A percentile compares a stretch with the other conserved stretches of the same genome.
Conservation (phyloP, 2,113 vertebrate species). For the Madoqua kirkii region DNA sequence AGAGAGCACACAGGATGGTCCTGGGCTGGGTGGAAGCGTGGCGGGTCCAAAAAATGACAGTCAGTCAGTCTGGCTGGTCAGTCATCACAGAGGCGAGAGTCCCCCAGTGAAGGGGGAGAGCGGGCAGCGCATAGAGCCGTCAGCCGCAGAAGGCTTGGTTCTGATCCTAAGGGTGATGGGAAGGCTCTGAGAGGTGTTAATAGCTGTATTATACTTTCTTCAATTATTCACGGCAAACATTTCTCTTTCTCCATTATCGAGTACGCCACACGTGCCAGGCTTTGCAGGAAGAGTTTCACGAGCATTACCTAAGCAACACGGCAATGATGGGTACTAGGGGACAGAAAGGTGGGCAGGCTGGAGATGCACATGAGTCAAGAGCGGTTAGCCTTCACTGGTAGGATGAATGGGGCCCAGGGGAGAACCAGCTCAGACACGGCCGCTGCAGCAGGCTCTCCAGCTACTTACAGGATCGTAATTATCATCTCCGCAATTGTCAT, state of each 20-base stretch:
- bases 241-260: background rate
- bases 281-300: background rate
- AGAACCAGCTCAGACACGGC: background rate
- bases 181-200: background rate
- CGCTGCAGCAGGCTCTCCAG: background rate
- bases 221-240: background rate
- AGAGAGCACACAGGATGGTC: background rate
- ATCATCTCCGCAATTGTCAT: background rate
- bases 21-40: background rate
- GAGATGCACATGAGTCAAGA: background rate
- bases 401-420: background rate
- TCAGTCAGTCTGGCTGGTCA: fast-evolving
- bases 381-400: background rate
- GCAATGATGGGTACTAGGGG: background rate
- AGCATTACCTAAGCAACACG: fast-evolving
- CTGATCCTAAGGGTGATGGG: background rate
- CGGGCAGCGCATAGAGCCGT: fast-evolving
- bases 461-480: background rate
- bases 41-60: background rate
- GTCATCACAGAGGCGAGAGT: too few relatives aligned
- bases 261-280: background rate
- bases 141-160: background rate
- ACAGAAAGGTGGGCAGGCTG: background rate
- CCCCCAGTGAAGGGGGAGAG: background rate
- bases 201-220: background rate